Percentiles rank a stretch among this genome's conserved stretches.
Evolutionary conservation across 2,888 invertebrate species (phyloP).

Genomic region (Cremastobaeus sp.): DNA sequence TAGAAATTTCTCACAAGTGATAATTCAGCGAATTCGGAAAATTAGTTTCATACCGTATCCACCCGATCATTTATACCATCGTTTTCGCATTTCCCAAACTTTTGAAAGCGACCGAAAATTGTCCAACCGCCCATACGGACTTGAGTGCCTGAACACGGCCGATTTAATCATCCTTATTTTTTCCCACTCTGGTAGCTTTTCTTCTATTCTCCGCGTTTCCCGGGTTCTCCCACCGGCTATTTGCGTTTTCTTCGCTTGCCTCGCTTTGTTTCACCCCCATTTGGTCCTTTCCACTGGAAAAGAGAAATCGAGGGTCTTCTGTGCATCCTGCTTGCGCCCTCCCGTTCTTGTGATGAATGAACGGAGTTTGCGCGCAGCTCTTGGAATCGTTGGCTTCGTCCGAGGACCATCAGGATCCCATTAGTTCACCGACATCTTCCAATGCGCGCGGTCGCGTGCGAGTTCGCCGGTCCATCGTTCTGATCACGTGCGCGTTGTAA

Average conservation of each 20-base stretch:
- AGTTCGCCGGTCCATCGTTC: constrained; percentile 52
- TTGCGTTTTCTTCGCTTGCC: constrained; percentile 48
- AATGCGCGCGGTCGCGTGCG: constrained; percentile 69
- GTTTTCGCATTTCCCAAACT: no score
- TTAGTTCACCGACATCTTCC: constrained; percentile 75
- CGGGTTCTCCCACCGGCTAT: constrained; percentile 40
- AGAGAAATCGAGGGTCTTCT: constrained; percentile 57
- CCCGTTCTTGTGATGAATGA: constrained; percentile 54
- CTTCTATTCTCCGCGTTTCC: constrained; percentile 1
- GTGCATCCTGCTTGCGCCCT: constrained; percentile 55
- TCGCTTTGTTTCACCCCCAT: constrained; percentile 11
- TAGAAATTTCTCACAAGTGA: no score
- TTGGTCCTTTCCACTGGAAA: constrained; percentile 34
- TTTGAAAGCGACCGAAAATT: constrained; percentile 11
- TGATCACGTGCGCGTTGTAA: constrained; percentile 67
- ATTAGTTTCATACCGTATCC: no score
- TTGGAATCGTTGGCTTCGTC: constrained; percentile 55
- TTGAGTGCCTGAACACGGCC: constrained; percentile 64
- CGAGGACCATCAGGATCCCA: constrained; percentile 73
- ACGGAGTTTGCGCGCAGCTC: constrained; percentile 69
- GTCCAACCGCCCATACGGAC: constrained; percentile 3
- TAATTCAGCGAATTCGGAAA: no score
- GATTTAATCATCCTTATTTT: constrained; percentile 67
- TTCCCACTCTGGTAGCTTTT: constrained; percentile 7
- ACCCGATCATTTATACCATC: no score